These are phyloP conservation scores for Hyaena hyaena DNA, from an alignment of 2,113 vertebrate species.

Conservation along the genomic window DNA sequence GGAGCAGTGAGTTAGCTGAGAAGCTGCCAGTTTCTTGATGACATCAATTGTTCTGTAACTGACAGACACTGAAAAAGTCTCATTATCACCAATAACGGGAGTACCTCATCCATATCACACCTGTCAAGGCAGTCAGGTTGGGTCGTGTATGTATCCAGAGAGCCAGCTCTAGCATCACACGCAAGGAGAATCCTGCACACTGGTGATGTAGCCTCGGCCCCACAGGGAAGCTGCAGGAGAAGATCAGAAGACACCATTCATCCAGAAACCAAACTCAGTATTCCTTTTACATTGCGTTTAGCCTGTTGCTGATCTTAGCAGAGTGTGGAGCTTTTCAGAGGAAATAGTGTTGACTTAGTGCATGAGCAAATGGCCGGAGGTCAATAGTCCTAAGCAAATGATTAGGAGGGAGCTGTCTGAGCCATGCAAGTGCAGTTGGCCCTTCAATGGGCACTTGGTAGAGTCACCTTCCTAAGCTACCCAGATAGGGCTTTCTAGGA, in stretches of 20 bases:
- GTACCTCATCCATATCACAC: constrained; percentile 68
- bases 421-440: too few relatives aligned
- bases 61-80: constrained; percentile 75
- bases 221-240: neutral
- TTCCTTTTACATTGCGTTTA: neutral
- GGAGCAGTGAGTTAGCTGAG: constrained; percentile 25
- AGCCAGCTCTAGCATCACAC: neutral
- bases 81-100: constrained; percentile 71
- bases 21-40: constrained; percentile 55
- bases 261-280: neutral
- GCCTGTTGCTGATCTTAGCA: constrained; percentile 26
- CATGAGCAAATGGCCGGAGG: neutral
- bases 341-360: neutral
- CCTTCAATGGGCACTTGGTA: neutral
- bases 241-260: neutral
- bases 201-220: neutral
- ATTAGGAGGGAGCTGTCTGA: neutral
- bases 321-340: neutral
- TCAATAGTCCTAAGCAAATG: neutral
- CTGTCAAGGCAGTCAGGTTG: constrained; percentile 74
- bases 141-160: neutral
- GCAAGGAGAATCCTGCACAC: neutral
- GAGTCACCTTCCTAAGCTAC: neutral
- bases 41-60: constrained; percentile 69
- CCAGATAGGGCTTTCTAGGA: constrained; percentile 38